These are phyloP conservation scores for Chrysomallon squamiferum DNA, from an alignment of 1,140 invertebrate species.

Conservation along the genomic window DNA sequence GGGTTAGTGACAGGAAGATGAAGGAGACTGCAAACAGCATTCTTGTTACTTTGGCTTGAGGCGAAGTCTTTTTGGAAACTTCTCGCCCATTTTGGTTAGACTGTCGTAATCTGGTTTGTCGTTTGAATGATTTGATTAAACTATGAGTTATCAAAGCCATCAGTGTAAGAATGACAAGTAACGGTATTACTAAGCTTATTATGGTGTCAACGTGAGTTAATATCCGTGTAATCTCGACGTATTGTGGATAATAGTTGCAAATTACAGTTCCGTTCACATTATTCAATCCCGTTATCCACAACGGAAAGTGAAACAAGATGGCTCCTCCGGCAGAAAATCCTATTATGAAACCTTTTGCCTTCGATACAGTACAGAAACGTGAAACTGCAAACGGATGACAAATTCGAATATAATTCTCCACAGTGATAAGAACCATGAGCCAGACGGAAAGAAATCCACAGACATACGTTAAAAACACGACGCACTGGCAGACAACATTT, in stretches of 20 bases:
- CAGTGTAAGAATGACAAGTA: constrained; percentile 68
- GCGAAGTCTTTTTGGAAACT: constrained; percentile 27
- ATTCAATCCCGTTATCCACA: constrained; percentile 24
- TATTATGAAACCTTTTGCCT: constrained; percentile 28
- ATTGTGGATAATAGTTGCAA: constrained; percentile 15
- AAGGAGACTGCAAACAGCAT: constrained; percentile 82
- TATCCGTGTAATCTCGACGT: constrained; percentile 60
- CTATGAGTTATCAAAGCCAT: constrained; percentile 68
- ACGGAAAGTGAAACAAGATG: constrained; percentile 34
- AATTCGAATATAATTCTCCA: constrained; percentile 58
- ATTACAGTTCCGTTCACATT: background rate
- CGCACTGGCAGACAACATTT: constrained; percentile 43
- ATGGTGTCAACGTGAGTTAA: constrained; percentile 69
- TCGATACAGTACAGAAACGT: constrained; percentile 39
- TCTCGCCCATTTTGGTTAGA: background rate
- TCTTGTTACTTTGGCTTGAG: constrained; percentile 71
- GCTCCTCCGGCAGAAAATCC: constrained; percentile 19
- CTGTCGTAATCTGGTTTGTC: constrained; percentile 16
- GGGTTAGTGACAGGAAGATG: constrained; percentile 79
- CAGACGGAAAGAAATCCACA: constrained; percentile 59
- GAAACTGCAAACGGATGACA: constrained; percentile 52
- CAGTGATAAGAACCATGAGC: constrained; percentile 57
- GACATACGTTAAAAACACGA: constrained; percentile 49
- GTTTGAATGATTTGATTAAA: constrained; percentile 23
- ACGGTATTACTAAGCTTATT: constrained; percentile 67